Evolutionary conservation across 2,113 vertebrate species (phyloP).

Genomic region (chimpanzee (Pan troglodytes)): NHGRI_mPanTro3-v2.1_pri NC_086015.1:103632001-103632500

Average conservation of each 20-base stretch:
- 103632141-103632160: constrained; percentile 5
- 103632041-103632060: background rate
- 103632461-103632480: constrained; percentile 78
- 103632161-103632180: constrained; percentile 23
- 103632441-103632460: constrained; percentile 97
- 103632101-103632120: background rate
- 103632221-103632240: background rate
- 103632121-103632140: background rate
- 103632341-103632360: constrained; percentile 65
- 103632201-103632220: background rate
- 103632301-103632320: constrained; percentile 8
- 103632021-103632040: constrained; percentile 39
- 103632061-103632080: background rate
- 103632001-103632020: background rate
- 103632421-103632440: constrained; percentile 99
- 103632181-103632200: background rate
- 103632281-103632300: constrained; percentile 63
- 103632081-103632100: constrained; percentile 14
- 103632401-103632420: constrained; percentile 97
- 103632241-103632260: constrained; percentile 40
- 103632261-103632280: constrained; percentile 22
- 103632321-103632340: constrained; percentile 48
- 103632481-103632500: constrained; percentile 73
- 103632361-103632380: constrained; percentile 82
- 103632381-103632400: constrained; percentile 90